These are phyloP conservation scores for Heterotilapia buettikoferi DNA, from an alignment of 2,113 vertebrate species.

Conservation along the genomic window DNA sequence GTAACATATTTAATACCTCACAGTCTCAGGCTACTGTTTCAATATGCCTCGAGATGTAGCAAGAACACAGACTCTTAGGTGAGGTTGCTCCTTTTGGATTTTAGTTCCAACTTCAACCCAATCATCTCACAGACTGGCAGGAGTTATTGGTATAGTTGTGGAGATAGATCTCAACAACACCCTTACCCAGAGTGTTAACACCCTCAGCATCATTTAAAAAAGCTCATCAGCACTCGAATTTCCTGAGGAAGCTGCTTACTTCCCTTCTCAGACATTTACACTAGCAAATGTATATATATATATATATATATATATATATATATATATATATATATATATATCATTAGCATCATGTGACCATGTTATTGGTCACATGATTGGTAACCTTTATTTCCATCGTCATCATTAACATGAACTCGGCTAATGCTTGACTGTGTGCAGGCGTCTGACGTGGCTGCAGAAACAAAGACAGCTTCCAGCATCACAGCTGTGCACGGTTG, in stretches of 20 bases:
- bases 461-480: background rate
- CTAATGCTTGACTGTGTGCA: background rate
- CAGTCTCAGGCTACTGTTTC: background rate
- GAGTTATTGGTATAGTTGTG: background rate
- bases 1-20: background rate
- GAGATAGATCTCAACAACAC: background rate
- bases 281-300: background rate
- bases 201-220: background rate
- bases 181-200: background rate
- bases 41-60: background rate
- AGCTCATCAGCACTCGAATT: background rate
- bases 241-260: background rate
- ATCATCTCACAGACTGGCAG: background rate
- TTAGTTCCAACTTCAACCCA: background rate
- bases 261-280: background rate
- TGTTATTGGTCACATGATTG: background rate
- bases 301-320: background rate
- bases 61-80: background rate
- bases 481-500: background rate
- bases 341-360: background rate
- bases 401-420: background rate
- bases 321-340: too few relatives aligned
- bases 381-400: background rate
- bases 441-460: background rate
- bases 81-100: background rate